Evolutionary conservation across 2,797 vertebrate species (phyloP), one percentile per base, ranked within the genome.

Genomic region (Macroramphosus scolopax): DNA sequence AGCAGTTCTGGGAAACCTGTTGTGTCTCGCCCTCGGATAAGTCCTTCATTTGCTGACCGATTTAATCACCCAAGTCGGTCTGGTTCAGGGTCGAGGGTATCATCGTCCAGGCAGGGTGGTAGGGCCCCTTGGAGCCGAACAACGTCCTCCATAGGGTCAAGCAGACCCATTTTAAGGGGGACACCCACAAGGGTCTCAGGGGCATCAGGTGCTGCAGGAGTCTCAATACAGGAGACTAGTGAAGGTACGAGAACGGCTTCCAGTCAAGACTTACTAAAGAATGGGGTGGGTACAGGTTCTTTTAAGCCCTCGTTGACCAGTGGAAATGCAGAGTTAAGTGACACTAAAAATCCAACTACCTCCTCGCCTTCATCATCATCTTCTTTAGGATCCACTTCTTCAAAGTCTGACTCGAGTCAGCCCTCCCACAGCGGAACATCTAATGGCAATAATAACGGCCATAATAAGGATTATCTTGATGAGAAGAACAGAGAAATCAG

Each of bases 91-190:
- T 36, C 63, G 1, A 73, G 74, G 32, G 2, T 17, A 0, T 59
- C 69, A 44, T 74, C 81, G 47, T 34, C 71, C 25, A 82, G 82
- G 39, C 80, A 82, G 32, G 77, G 75, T 8, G 65, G 77, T 4
- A 88, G 85, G 57, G 43, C 75, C 24, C 72, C 79, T 4, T 56
- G 20, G 33, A 83, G 75, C 15, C 84, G 87, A 57, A 48, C 80
- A 1, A 85, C 84, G 18, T 86, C 89, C n/a, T 87, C 88, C 11
- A 49, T 86, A 0, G 89, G 82, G 36, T 82, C 80, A 33, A 64
- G 72, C 3, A 80, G 79, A 56, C 79, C 82, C 7, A 6, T 75
- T 43, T 48, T 80, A 29, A 78, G 62, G 39, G 77, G 78, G 20
- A 55, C 55, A 28, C 51, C 82, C 31, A 65, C 78, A 0, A 81